Evolutionary conservation across 2,113 vertebrate species (phyloP).

Genomic region (Zosterops lateralis): DNA sequence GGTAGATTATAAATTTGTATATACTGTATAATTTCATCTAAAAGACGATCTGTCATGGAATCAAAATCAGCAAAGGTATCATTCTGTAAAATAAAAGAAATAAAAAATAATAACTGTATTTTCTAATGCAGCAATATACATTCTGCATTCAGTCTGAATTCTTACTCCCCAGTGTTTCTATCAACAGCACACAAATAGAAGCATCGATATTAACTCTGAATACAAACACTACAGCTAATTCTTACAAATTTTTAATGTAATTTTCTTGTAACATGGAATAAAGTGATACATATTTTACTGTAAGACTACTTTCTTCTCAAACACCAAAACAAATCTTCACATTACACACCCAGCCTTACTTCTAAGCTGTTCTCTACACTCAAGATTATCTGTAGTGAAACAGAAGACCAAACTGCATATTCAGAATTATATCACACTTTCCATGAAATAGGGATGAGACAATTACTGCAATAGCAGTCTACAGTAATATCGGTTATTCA

Average conservation of each 20-base stretch:
- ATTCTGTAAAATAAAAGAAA: constrained; percentile 82
- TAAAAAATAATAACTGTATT: constrained; percentile 44
- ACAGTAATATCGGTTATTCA: neutral
- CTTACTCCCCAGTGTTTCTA: neutral
- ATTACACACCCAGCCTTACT: neutral
- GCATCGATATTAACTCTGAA: neutral
- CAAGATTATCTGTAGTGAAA: neutral
- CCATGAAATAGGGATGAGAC: neutral
- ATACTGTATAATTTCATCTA: constrained; percentile 98
- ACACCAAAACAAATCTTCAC: neutral
- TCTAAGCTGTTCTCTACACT: neutral
- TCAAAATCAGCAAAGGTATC: constrained; percentile 99
- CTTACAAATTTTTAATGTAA: neutral
- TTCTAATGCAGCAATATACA: constrained; percentile 40
- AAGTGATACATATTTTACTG: neutral
- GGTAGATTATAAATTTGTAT: constrained; percentile 98
- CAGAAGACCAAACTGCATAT: neutral
- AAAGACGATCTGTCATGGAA: constrained; percentile 95
- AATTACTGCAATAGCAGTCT: neutral
- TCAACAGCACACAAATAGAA: constrained; percentile 11
- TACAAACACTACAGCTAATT: constrained; percentile 4
- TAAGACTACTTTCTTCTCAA: neutral
- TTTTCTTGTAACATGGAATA: neutral
- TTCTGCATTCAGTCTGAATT: constrained; percentile 32
- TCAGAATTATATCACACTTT: neutral